Base-by-base conservation (phyloP, 2,797 vertebrate genomes). In the Pseudomugil tenellus region DNA sequence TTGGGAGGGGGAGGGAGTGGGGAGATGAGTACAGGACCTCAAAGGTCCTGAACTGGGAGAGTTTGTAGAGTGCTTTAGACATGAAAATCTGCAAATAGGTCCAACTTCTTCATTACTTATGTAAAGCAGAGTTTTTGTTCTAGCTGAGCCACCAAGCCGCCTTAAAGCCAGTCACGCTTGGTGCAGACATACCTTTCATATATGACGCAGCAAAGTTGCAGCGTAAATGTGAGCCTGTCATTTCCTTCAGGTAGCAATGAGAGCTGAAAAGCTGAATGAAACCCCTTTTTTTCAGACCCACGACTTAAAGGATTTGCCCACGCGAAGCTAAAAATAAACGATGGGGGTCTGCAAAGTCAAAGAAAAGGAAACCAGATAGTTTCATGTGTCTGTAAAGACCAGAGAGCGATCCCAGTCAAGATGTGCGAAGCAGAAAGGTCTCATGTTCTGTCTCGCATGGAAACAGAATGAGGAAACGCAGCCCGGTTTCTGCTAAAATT, bases 1-100 rank as follows among this genome's bases (percentile, higher is more conserved):
- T 21, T 54, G 54, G 7, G 64, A 72, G 77, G 71, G 70, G 84
- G 88, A 90, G n/a, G n/a, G n/a, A 88, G 81, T 74, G 80, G 71
- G 56, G 75, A 77, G 73, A 76, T 75, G 65, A 74, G 74, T 80
- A 67, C 23, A 70, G 58, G 59, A 78, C 51, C 66, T 65, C 43
- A 28, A 32, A 63, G 43, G 65, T 69, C 23, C 56, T 41, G 49
- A 65, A 66, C 62, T 63, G 13, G 9, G n/a, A n/a, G n/a, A n/a
- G n/a, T n/a, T n/a, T n/a, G n/a, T n/a, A n/a, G n/a, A n/a, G n/a
- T n/a, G n/a, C n/a, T n/a, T n/a, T n/a, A n/a, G n/a, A n/a, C n/a
- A n/a, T n/a, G n/a, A n/a, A n/a, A n/a, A n/a, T n/a, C 43, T 11
- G 1, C 43, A 3, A 9, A 2, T 23, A 13, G 0, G 21, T 43